phyloP scores from a whole-genome alignment of 1,140 invertebrate genomes.

The Euborellia annulipes region DNA sequence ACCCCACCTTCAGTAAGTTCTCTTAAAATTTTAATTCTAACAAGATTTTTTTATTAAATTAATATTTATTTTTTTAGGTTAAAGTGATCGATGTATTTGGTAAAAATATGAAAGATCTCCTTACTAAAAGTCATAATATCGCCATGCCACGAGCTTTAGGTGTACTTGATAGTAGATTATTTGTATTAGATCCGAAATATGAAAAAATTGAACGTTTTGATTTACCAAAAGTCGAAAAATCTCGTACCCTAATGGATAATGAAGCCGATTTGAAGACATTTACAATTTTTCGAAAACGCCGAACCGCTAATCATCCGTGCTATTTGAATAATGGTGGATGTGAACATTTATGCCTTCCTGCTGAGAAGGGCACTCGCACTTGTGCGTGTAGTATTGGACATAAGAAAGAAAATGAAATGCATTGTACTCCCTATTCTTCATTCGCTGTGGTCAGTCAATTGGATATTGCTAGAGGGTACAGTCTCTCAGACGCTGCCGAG shows the following conservation, averaged over 20 bases:
- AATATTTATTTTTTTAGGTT: slow-evolving; percentile 26
- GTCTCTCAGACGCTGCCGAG: slow-evolving; percentile 65
- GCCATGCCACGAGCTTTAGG: slow-evolving; percentile 65
- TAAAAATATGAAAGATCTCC: slow-evolving; percentile 45
- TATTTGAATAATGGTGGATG: slow-evolving; percentile 75
- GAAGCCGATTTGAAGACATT: slow-evolving; percentile 75
- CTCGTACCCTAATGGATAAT: slow-evolving; percentile 64
- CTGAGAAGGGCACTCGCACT: slow-evolving; percentile 43
- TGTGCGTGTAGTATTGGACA: slow-evolving; percentile 84
- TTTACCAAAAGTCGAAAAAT: slow-evolving; percentile 63
- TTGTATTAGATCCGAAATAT: slow-evolving; percentile 75
- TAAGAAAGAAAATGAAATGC: slow-evolving; percentile 56
- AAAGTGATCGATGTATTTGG: slow-evolving; percentile 63
- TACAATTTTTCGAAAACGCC: slow-evolving; percentile 76
- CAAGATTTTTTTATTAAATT: neutral
- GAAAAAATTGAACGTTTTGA: slow-evolving; percentile 81
- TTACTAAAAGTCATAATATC: slow-evolving; percentile 52
- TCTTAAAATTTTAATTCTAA: too few relatives aligned
- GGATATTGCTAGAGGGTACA: slow-evolving; percentile 74
- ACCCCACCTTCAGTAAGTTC: slow-evolving; percentile 46
- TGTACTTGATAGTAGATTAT: slow-evolving; percentile 67
- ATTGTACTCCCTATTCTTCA: slow-evolving; percentile 67
- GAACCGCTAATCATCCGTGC: slow-evolving; percentile 69
- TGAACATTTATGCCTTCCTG: slow-evolving; percentile 83
- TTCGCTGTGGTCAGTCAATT: slow-evolving; percentile 85